phyloP scores from a whole-genome alignment of 1,140 invertebrate species.

The Plodia interpunctella region DNA sequence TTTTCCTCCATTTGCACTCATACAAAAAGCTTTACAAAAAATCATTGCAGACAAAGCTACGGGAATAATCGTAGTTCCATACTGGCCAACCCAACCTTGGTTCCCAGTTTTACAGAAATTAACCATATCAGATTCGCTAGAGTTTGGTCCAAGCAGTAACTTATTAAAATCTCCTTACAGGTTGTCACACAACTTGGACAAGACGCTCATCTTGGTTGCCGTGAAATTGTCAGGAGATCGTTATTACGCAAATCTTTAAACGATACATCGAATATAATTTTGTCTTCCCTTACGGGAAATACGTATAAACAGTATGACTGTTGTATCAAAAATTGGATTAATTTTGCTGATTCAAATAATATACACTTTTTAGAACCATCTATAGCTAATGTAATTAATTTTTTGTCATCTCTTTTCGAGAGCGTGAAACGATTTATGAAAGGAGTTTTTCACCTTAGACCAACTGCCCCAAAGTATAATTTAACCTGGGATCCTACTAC shows the following conservation, averaged over 20 bases:
- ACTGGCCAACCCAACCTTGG: slow-evolving; percentile 11
- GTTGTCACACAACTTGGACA: slow-evolving; percentile 21
- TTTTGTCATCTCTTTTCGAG: slow-evolving; percentile 6
- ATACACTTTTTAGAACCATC: background rate
- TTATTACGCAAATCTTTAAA: slow-evolving; percentile 14
- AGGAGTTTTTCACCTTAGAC: slow-evolving; percentile 27
- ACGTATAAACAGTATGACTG: slow-evolving; percentile 19
- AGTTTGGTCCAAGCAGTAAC: slow-evolving; percentile 16
- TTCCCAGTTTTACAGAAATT: slow-evolving; percentile 1
- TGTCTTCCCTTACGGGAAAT: slow-evolving; percentile 9
- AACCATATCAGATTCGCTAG: background rate
- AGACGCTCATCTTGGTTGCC: slow-evolving; percentile 28
- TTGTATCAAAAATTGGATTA: slow-evolving; percentile 11
- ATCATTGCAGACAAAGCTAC: background rate
- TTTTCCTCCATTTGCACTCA: slow-evolving; percentile 11
- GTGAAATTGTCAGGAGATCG: slow-evolving; percentile 29
- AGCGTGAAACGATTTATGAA: slow-evolving; percentile 29
- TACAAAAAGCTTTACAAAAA: slow-evolving; percentile 7
- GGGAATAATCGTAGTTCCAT: slow-evolving; percentile 7
- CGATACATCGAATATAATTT: slow-evolving; percentile 19
- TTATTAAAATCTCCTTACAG: slow-evolving; percentile 24
- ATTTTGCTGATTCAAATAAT: background rate
- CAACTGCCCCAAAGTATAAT: slow-evolving; percentile 30
- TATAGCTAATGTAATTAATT: slow-evolving; percentile 11
- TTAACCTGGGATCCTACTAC: slow-evolving; percentile 27